These are phyloP conservation scores for Strix aluco DNA, from an alignment of 2,113 vertebrate species.

Conservation along the genomic window DNA sequence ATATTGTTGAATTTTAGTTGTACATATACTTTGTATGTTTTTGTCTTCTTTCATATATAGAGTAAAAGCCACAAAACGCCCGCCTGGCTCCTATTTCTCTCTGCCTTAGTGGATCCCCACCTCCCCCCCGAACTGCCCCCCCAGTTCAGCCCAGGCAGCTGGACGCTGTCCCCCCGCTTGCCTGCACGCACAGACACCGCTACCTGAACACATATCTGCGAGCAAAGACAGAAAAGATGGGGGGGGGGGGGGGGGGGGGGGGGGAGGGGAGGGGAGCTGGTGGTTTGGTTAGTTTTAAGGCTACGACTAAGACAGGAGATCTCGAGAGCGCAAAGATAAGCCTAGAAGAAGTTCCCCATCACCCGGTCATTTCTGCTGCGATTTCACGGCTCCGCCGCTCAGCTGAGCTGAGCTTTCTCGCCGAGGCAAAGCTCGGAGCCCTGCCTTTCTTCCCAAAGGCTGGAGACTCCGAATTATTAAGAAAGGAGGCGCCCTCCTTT, in stretches of 20 bases:
- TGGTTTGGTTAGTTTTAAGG: not conserved
- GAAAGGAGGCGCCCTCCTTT: slow-evolving; percentile 60
- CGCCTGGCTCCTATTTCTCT: slow-evolving; percentile 75
- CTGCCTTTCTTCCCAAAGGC: not conserved
- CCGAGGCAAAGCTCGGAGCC: not conserved
- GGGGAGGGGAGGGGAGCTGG: not conserved
- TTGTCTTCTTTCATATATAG: slow-evolving; percentile 97
- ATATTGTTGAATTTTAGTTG: slow-evolving; percentile 98
- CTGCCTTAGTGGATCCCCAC: not conserved
- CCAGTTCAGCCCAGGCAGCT: not conserved
- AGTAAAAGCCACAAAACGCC: slow-evolving; percentile 91
- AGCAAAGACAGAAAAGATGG: not conserved
- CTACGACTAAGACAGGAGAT: not conserved
- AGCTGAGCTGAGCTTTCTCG: not conserved
- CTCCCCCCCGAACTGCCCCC: not conserved
- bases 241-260: not conserved
- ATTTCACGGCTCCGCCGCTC: not conserved
- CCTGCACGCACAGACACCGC: not conserved
- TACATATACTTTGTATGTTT: slow-evolving; percentile 99
- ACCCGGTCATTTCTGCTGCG: slow-evolving; percentile 9
- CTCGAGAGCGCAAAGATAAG: not conserved
- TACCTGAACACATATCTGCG: not conserved
- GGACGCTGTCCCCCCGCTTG: not conserved
- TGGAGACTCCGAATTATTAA: slow-evolving; percentile 38
- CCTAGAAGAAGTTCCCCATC: not conserved